phyloP scores from a whole-genome alignment of 2,113 vertebrate genomes.

The Pandion haliaetus region DNA sequence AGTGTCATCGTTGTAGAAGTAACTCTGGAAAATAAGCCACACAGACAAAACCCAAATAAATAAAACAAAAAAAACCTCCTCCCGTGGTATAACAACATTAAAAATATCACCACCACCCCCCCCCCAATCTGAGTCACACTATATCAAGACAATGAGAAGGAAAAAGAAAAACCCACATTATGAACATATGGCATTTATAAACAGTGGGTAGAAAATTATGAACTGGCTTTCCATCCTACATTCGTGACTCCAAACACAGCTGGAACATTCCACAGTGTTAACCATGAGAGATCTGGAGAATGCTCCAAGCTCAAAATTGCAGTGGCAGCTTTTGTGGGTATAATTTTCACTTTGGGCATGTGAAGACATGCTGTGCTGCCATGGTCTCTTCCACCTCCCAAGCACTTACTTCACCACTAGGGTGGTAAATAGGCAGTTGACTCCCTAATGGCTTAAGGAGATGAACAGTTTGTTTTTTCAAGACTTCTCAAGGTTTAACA shows the following conservation, averaged over 20 bases:
- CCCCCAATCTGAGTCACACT: not conserved
- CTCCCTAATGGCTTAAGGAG: not conserved
- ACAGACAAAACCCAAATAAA: not conserved
- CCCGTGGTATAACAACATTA: not conserved
- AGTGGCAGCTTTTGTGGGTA: slow-evolving; percentile 13
- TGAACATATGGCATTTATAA: not conserved
- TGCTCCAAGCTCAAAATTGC: slow-evolving; percentile 18
- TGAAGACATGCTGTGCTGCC: slow-evolving; percentile 9
- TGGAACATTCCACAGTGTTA: slow-evolving; percentile 40
- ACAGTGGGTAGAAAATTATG: slow-evolving; percentile 45
- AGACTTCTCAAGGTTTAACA: not conserved
- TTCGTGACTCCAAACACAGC: not conserved
- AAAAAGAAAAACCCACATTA: not conserved
- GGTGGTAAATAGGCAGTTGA: not conserved
- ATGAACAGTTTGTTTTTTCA: not conserved
- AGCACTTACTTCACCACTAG: not conserved
- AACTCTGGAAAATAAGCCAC: slow-evolving; percentile 82
- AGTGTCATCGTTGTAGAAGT: slow-evolving; percentile 94
- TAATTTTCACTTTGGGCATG: slow-evolving; percentile 28
- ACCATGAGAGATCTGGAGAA: not conserved
- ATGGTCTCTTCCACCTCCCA: not conserved
- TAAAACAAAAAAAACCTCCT: not conserved
- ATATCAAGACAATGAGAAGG: not conserved
- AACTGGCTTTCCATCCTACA: slow-evolving; percentile 23
- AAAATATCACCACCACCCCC: not conserved